Evolutionary conservation across 2,113 vertebrate genomes (phyloP), one percentile per base, ranked within the genome.

Genomic region (Lagopus leucura): DNA sequence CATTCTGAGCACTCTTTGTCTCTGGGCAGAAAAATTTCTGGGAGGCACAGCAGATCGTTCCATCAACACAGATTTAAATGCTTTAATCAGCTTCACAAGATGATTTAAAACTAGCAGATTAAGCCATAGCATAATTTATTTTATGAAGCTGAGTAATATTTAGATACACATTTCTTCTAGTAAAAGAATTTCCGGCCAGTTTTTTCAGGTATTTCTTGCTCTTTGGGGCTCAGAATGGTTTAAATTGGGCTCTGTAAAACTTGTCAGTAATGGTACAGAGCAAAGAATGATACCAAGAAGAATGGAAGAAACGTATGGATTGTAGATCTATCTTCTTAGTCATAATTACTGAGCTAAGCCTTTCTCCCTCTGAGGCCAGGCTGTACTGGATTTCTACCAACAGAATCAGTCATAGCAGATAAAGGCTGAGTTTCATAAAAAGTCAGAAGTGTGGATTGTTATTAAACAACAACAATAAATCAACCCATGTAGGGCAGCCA

Each of bases 71-170:
- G 61, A 85, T 79, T 92, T 79, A 89, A 48, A 75, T 19, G 6
- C 79, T 95, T 89, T 91, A 58, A 90, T 92, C 88, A 78, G 66
- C 92, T 96, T 76, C 86, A 90, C 55, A 81, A 93, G 72, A 30
- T 28, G 28, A 84, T 82, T 83, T 66, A 65, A 91, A 96, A 89
- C 47, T 43, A 89, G 77, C 28, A 88, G 66, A 82, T 72, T 11
- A 69, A 88, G 75, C 48, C 6, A 36, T 58, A 11, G 38, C 8
- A 32, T 21, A 5, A 84, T 78, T 86, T 45, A 84, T 72, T 84
- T 73, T 50, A 75, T 45, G 11, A 74, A 58, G 73, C 11, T 58
- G 55, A 87, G 73, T 34, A 89, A 40, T 82, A 64, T 66, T 73
- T 78, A 65, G 55, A 58, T 43, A 91, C 10, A 61, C 3, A 32